Percentiles rank a stretch among this genome's conserved stretches.
These are phyloP conservation scores for cattle (Bos taurus) DNA, from an alignment of 2,113 vertebrate species.

Conservation along the genomic window DNA sequence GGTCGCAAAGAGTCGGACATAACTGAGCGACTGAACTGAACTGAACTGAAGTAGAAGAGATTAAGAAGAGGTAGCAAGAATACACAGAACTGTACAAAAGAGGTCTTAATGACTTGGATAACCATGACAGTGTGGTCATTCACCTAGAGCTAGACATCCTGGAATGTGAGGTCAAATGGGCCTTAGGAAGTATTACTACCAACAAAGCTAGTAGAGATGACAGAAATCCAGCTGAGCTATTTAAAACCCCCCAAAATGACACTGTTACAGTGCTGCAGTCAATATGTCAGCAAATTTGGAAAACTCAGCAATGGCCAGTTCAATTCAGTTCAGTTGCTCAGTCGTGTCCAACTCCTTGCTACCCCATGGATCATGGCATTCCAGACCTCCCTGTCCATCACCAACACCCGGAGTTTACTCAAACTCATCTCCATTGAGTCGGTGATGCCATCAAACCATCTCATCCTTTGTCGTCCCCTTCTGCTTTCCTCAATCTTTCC, in stretches of 20 bases:
- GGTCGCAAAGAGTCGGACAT: no score
- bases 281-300: not conserved
- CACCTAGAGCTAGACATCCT: not conserved
- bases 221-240: not conserved
- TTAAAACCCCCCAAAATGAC: not conserved
- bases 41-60: not conserved
- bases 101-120: not conserved
- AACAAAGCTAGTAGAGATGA: not conserved
- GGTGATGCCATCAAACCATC: no score
- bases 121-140: not conserved
- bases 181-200: not conserved
- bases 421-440: no score
- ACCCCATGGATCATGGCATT: no score
- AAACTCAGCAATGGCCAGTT: not conserved
- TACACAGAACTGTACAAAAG: not conserved
- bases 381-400: no score
- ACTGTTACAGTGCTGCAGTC: not conserved
- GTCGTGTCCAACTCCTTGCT: fast-evolving
- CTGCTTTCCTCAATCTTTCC: no score
- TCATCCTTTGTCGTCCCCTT: no score
- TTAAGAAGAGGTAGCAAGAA: not conserved
- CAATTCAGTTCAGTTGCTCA: no score
- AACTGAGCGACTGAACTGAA: no score
- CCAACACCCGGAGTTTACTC: no score
- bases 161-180: not conserved